These are phyloP conservation scores for Siniperca chuatsi DNA, from an alignment of 2,113 vertebrate species.

Conservation along the genomic window DNA sequence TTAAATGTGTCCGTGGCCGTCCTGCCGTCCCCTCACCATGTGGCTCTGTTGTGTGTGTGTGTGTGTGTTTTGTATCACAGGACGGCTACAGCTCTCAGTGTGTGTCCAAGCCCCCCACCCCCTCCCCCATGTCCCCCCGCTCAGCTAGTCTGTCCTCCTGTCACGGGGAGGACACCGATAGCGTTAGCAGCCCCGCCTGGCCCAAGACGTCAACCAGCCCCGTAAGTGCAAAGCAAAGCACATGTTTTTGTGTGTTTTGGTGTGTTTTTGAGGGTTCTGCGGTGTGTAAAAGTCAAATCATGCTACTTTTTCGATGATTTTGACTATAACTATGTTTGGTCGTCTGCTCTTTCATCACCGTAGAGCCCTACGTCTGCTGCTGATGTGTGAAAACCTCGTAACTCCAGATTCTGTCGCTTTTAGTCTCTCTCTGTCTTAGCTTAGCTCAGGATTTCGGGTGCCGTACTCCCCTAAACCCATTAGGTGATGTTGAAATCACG, in stretches of 20 bases:
- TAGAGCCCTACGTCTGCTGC: conserved; percentile 5
- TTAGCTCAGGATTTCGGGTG: not conserved
- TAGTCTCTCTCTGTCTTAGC: not conserved
- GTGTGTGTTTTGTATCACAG: conserved; percentile 86
- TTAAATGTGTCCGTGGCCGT: not conserved
- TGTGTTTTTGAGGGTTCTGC: not conserved
- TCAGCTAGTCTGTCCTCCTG: conserved; percentile 96
- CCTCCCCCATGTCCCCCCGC: conserved; percentile 93
- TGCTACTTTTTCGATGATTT: not conserved
- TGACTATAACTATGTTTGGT: not conserved
- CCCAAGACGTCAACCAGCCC: conserved; percentile 95
- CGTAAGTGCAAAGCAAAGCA: conserved; percentile 85
- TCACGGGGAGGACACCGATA: conserved; percentile 95
- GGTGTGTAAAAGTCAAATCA: not conserved
- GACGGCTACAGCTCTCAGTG: conserved; percentile 95
- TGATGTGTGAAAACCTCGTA: conserved; percentile 17
- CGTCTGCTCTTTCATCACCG: not conserved
- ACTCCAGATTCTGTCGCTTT: not conserved
- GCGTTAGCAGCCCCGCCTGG: conserved; percentile 96
- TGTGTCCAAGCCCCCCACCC: conserved; percentile 93
- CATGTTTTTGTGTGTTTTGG: not conserved
- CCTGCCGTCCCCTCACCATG: not conserved
- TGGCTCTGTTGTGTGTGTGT: conserved; percentile 9
- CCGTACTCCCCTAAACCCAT: not conserved
- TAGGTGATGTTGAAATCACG: not conserved